Conservation (phyloP, 1,140 invertebrate species). For the Drosophila virilis region DNA sequence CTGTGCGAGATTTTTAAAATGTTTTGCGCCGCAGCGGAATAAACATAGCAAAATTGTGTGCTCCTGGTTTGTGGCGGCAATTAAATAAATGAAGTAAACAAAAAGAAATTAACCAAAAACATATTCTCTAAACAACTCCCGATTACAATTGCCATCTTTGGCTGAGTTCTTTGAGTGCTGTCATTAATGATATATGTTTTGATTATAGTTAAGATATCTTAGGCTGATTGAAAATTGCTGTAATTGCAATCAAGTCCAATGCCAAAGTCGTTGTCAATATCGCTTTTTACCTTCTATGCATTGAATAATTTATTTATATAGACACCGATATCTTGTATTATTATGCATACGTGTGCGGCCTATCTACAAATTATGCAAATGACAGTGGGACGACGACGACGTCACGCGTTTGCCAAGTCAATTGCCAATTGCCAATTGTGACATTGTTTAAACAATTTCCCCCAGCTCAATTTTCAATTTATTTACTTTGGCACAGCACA, state of each 20-base stretch:
- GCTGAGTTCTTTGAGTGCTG: slow-evolving; percentile 9
- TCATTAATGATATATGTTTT: slow-evolving; percentile 14
- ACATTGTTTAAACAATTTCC: slow-evolving; percentile 72
- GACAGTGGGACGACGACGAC: slow-evolving; percentile 54
- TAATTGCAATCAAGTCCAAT: slow-evolving; percentile 61
- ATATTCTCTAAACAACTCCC: not conserved
- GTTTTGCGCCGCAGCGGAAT: not conserved
- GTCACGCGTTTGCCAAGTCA: slow-evolving; percentile 57
- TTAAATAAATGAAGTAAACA: slow-evolving; percentile 44
- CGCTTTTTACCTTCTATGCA: slow-evolving; percentile 56
- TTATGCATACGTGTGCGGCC: slow-evolving; percentile 42
- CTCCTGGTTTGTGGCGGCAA: slow-evolving; percentile 10
- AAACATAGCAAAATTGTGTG: slow-evolving; percentile 8
- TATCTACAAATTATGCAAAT: slow-evolving; percentile 78
- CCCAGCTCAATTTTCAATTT: slow-evolving; percentile 19
- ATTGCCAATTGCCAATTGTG: slow-evolving; percentile 69
- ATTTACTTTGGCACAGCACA: slow-evolving; percentile 12
- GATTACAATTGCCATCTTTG: no score
- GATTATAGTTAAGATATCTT: slow-evolving; percentile 21
- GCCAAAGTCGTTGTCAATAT: slow-evolving; percentile 55
- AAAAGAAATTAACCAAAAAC: slow-evolving; percentile 9
- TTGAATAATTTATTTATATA: slow-evolving; percentile 35
- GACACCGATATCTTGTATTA: slow-evolving; percentile 10
- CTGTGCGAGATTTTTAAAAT: slow-evolving; percentile 20
- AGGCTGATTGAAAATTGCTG: slow-evolving; percentile 68